These are phyloP conservation scores for Myocastor coypus DNA, from an alignment of 2,113 vertebrate species.

Conservation along the genomic window DNA sequence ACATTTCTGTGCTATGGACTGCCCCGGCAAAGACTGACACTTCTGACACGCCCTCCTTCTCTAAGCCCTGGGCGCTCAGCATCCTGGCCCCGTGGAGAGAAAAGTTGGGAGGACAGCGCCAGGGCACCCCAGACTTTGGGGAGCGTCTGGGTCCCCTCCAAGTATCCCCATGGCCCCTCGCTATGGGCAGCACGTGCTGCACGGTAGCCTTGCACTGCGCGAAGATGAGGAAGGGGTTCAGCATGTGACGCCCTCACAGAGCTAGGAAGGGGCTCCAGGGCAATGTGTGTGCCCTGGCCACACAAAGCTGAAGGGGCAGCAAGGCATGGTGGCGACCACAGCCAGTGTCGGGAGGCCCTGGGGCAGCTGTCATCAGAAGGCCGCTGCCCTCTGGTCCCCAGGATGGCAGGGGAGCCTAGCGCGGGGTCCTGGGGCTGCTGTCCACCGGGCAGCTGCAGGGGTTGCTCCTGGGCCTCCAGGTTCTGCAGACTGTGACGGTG, in stretches of 20 bases:
- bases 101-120: background rate
- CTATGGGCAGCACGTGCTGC: background rate
- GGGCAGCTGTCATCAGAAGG: background rate
- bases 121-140: background rate
- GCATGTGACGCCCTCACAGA: accelerated
- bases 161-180: accelerated
- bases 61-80: background rate
- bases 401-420: accelerated
- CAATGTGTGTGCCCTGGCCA: background rate
- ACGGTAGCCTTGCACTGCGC: background rate
- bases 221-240: background rate
- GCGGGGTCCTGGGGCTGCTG: background rate
- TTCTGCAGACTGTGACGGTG: background rate
- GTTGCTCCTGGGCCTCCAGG: background rate
- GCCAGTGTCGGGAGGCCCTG: background rate
- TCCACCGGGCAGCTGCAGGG: background rate
- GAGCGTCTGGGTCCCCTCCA: accelerated
- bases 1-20: accelerated
- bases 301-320: background rate
- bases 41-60: background rate
- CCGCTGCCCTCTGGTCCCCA: background rate
- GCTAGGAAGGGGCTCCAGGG: background rate
- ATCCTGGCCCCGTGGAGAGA: background rate
- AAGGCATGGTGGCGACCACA: accelerated
- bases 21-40: background rate